phyloP scores from a whole-genome alignment of 2,888 invertebrate genomes.

The Ecliptopera silaceata region DNA sequence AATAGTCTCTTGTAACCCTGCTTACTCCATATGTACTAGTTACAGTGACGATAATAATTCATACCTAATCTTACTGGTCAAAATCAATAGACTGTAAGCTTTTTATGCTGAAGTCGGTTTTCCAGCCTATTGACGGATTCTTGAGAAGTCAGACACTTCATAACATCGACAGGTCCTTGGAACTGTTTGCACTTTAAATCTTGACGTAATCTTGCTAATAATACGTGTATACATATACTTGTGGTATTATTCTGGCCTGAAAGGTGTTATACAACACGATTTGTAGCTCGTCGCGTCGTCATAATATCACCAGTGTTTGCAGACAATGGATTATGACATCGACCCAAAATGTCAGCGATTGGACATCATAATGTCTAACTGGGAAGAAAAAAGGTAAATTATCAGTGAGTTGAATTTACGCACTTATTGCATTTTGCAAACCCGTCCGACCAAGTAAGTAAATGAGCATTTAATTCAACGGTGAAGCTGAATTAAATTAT shows the following conservation, averaged over 20 bases:
- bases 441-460: too few relatives aligned
- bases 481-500: too few relatives aligned
- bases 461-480: too few relatives aligned
- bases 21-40: background rate
- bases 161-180: background rate
- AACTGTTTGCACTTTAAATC: constrained; percentile 4
- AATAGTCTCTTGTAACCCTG: constrained; percentile 3
- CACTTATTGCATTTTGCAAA: too few relatives aligned
- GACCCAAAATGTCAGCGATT: constrained; percentile 33
- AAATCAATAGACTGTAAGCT: too few relatives aligned
- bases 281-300: constrained; percentile 19
- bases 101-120: too few relatives aligned
- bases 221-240: too few relatives aligned
- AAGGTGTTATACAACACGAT: constrained; percentile 23
- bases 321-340: constrained; percentile 27
- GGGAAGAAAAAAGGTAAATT: too few relatives aligned
- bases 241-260: constrained; percentile 13
- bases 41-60: too few relatives aligned
- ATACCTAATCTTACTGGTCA: too few relatives aligned
- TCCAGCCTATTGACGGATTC: background rate
- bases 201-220: constrained; percentile 11
- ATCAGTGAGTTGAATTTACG: too few relatives aligned
- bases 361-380: constrained; percentile 10
- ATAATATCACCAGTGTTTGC: constrained; percentile 33
- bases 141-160: background rate